phyloP scores from a whole-genome alignment of 1,140 invertebrate species.

The Dreissena polymorpha region DNA sequence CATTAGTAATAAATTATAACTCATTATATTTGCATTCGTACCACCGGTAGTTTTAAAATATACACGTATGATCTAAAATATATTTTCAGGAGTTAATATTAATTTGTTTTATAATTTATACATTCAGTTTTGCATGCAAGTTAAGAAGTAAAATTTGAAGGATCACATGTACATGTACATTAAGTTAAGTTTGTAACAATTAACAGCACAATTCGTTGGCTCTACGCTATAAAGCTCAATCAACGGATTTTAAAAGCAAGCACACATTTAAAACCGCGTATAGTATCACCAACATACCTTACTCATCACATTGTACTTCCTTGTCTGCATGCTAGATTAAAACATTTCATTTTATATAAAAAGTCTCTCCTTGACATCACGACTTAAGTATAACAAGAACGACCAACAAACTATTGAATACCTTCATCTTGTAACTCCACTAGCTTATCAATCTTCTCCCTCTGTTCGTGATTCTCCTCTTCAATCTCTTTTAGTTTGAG shows the following conservation, averaged over 20 bases:
- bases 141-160: not conserved
- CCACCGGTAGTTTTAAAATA: not conserved
- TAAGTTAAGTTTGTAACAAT: not conserved
- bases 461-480: slow-evolving; percentile 60
- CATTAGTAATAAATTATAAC: not conserved
- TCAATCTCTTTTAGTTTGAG: slow-evolving; percentile 65
- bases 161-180: not conserved
- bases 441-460: slow-evolving; percentile 59
- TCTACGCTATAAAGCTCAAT: not conserved
- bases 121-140: not conserved
- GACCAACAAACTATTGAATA: not conserved
- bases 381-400: not conserved
- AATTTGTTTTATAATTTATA: not conserved
- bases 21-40: not conserved
- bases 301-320: too few relatives aligned
- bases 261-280: not conserved
- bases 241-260: not conserved
- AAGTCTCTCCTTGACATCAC: too few relatives aligned
- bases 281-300: too few relatives aligned
- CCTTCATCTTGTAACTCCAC: slow-evolving; percentile 64
- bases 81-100: not conserved
- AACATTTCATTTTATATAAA: too few relatives aligned
- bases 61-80: not conserved
- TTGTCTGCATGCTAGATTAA: too few relatives aligned
- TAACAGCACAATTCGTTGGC: not conserved